Percentiles rank a stretch among this genome's conserved stretches.
These are phyloP conservation scores for Peromyscus melanophrys DNA, from an alignment of 2,797 vertebrate species.

Conservation along the genomic window DNA sequence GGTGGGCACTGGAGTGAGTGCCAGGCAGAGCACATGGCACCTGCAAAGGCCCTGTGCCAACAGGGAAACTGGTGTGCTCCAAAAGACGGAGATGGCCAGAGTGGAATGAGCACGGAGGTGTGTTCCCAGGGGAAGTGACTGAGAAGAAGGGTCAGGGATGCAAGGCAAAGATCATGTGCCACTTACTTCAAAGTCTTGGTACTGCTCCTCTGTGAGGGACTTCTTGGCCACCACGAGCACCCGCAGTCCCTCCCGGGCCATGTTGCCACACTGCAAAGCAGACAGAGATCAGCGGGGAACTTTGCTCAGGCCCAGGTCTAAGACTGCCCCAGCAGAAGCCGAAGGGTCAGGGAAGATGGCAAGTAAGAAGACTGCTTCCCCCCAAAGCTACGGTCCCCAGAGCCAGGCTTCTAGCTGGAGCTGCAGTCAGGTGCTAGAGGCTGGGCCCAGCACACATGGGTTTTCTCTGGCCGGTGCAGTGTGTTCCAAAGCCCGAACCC, in stretches of 20 bases:
- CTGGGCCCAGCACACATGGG: rapidly evolving
- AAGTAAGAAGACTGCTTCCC: neutral
- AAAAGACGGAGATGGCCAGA: rapidly evolving
- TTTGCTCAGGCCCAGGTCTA: rapidly evolving
- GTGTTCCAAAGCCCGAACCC: neutral
- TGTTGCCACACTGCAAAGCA: conserved; percentile 96
- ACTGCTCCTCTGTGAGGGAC: conserved; percentile 98
- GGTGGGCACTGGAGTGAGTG: neutral
- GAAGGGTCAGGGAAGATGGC: rapidly evolving
- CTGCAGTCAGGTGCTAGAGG: rapidly evolving
- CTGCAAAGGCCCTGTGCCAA: neutral
- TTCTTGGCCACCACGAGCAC: conserved; percentile 99
- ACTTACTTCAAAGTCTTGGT: conserved; percentile 98
- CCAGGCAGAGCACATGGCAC: neutral
- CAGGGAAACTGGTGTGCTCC: neutral
- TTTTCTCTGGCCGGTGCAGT: rapidly evolving
- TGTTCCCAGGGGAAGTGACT: rapidly evolving
- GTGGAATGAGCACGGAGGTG: rapidly evolving
- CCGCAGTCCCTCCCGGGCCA: conserved; percentile 97
- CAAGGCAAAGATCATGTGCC: neutral
- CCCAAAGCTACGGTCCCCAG: neutral
- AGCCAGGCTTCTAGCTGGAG: neutral
- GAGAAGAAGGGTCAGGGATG: rapidly evolving
- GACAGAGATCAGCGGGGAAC: rapidly evolving
- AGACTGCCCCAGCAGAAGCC: rapidly evolving